phyloP scores from a whole-genome alignment of 2,888 invertebrate genomes.

The Laothoe populi region DNA sequence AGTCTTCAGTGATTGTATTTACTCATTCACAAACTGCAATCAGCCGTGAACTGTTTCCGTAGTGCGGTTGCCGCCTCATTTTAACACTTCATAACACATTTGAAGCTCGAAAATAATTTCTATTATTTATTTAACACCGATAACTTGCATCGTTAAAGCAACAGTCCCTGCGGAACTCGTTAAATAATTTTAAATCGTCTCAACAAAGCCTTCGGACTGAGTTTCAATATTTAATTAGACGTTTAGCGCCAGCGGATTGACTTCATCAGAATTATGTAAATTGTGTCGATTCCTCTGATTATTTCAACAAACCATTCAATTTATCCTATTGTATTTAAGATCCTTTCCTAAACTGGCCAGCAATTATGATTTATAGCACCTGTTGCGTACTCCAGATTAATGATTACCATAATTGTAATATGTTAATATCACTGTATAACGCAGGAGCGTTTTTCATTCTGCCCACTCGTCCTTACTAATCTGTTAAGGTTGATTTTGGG shows the following conservation, averaged over 20 bases:
- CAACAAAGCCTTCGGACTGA: conserved; percentile 35
- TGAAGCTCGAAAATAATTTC: conserved; percentile 20
- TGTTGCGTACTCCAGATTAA: conserved; percentile 13
- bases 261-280: conserved; percentile 43
- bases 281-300: conserved; percentile 47
- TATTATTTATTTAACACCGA: conserved; percentile 19
- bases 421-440: conserved; percentile 75
- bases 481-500: conserved; percentile 80
- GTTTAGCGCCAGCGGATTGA: conserved; percentile 37
- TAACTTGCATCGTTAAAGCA: conserved; percentile 25
- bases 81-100: conserved; percentile 21
- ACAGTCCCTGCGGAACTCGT: neutral
- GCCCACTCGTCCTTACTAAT: conserved; percentile 72
- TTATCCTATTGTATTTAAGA: conserved; percentile 35
- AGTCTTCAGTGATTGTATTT: neutral
- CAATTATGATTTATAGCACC: conserved; percentile 25
- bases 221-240: conserved; percentile 43
- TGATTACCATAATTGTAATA: conserved; percentile 10
- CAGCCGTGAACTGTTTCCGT: neutral
- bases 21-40: neutral
- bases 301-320: conserved; percentile 38
- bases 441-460: conserved; percentile 77
- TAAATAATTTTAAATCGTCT: conserved; percentile 24
- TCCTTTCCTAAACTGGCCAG: conserved; percentile 11
- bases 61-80: neutral